Evolutionary conservation across 2,888 invertebrate species (phyloP).

Genomic region (Tribolium freemani): DNA sequence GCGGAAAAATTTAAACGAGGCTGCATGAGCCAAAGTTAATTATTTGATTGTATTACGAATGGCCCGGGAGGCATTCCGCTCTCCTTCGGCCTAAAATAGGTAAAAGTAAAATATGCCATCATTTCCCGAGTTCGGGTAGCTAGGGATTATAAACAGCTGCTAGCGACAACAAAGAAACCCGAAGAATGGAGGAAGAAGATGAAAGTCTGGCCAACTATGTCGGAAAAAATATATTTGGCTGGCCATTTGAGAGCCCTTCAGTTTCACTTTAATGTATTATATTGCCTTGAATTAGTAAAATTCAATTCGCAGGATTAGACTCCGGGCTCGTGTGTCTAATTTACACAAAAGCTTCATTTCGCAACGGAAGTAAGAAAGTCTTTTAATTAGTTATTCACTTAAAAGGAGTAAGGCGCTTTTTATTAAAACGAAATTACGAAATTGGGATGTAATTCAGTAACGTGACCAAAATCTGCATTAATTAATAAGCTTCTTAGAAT

Average conservation of each 20-base stretch:
- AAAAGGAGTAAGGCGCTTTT: constrained; percentile 30
- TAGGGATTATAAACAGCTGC: constrained; percentile 34
- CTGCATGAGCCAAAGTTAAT: constrained; percentile 24
- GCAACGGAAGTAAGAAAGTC: constrained; percentile 34
- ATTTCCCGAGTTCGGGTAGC: constrained; percentile 17
- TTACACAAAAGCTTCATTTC: constrained; percentile 36
- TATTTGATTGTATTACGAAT: constrained; percentile 28
- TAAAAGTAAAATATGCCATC: constrained; percentile 34
- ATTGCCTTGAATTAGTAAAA: constrained; percentile 35
- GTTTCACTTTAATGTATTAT: constrained; percentile 28
- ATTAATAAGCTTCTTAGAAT: constrained; percentile 10
- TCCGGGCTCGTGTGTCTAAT: constrained; percentile 30
- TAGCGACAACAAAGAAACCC: constrained; percentile 29
- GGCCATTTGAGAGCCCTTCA: constrained; percentile 26
- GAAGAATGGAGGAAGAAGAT: constrained; percentile 22
- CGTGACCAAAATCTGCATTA: constrained; percentile 27
- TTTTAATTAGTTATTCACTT: constrained; percentile 36
- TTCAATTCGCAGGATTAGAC: constrained; percentile 35
- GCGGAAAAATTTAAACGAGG: constrained; percentile 20
- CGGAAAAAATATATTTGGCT: constrained; percentile 18
- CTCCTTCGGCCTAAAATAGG: constrained; percentile 10
- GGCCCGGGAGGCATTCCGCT: constrained; percentile 18
- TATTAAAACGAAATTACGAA: constrained; percentile 35
- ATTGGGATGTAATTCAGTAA: constrained; percentile 24
- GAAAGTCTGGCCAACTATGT: constrained; percentile 13